Conservation (phyloP, 2,113 vertebrate species). For the Brachionichthys hirsutus region DNA sequence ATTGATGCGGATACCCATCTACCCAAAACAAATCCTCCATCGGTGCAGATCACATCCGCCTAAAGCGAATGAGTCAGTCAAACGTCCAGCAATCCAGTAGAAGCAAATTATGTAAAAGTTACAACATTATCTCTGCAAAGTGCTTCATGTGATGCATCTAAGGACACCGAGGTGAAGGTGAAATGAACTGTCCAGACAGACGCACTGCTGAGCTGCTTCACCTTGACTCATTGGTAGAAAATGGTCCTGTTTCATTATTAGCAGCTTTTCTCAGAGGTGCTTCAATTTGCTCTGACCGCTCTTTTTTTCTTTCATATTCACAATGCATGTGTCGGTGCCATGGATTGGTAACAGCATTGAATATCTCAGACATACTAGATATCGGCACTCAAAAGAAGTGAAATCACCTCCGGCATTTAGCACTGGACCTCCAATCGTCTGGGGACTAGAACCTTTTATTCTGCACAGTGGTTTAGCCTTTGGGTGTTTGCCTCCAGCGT, state of each 20-base stretch:
- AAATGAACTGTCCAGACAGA: slow-evolving; percentile 31
- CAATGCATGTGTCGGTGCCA: background rate
- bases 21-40: too few relatives aligned
- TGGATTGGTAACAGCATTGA: slow-evolving; percentile 51
- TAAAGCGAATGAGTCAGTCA: too few relatives aligned
- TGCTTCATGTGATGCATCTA: slow-evolving; percentile 5
- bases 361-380: slow-evolving; percentile 39
- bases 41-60: too few relatives aligned
- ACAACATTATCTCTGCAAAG: background rate
- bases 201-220: slow-evolving; percentile 22
- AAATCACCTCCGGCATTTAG: slow-evolving; percentile 51
- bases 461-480: background rate
- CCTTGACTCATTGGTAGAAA: slow-evolving; percentile 35
- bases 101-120: background rate
- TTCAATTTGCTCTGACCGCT: slow-evolving; percentile 41
- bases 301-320: slow-evolving; percentile 15
- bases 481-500: background rate
- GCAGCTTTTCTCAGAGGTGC: slow-evolving; percentile 29
- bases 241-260: slow-evolving; percentile 18
- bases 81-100: too few relatives aligned
- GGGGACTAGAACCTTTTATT: slow-evolving; percentile 12
- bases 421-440: slow-evolving; percentile 42
- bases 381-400: slow-evolving; percentile 38
- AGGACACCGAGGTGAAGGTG: slow-evolving; percentile 11
- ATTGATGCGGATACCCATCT: too few relatives aligned